Conservation (phyloP, 2,113 vertebrate species). For the Cyprinus carpio region DNA sequence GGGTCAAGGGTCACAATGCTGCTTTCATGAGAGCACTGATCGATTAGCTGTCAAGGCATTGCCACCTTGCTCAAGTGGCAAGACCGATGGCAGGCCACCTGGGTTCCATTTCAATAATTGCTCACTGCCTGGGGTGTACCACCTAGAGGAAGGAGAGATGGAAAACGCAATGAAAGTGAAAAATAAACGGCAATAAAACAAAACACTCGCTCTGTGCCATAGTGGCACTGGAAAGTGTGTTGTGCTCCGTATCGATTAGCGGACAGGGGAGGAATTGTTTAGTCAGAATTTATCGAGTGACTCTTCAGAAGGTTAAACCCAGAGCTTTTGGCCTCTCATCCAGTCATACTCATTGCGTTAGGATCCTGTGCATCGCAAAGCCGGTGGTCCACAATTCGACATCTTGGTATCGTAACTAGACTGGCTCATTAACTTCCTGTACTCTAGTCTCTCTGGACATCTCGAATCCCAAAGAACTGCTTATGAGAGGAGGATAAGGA, state of each 20-base stretch:
- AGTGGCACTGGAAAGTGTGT: conserved; percentile 72
- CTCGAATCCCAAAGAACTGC: conserved; percentile 35
- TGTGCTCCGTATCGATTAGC: conserved; percentile 68
- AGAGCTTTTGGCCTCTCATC: conserved; percentile 74
- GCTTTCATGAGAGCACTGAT: conserved; percentile 91
- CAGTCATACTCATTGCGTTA: conserved; percentile 73
- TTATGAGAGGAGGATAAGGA: conserved; percentile 39
- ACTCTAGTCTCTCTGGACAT: conserved; percentile 5
- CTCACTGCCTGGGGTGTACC: conserved; percentile 85
- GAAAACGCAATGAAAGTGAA: conserved; percentile 49
- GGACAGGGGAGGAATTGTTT: conserved; percentile 74
- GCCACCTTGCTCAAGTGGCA: conserved; percentile 82
- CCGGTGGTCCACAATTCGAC: no score
- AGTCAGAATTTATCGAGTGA: conserved; percentile 89
- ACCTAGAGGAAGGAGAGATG: conserved; percentile 77
- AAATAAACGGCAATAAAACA: conserved; percentile 34
- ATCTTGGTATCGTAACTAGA: not conserved
- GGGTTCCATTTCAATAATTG: conserved; percentile 92
- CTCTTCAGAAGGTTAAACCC: conserved; percentile 89
- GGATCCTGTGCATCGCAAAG: not conserved
- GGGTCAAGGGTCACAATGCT: conserved; percentile 88
- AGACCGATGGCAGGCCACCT: conserved; percentile 89
- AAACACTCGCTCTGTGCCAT: conserved; percentile 14
- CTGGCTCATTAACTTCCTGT: not conserved
- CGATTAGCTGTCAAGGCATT: conserved; percentile 98